phyloP scores from a whole-genome alignment of 2,888 invertebrate genomes.

The Bombylius major region DNA sequence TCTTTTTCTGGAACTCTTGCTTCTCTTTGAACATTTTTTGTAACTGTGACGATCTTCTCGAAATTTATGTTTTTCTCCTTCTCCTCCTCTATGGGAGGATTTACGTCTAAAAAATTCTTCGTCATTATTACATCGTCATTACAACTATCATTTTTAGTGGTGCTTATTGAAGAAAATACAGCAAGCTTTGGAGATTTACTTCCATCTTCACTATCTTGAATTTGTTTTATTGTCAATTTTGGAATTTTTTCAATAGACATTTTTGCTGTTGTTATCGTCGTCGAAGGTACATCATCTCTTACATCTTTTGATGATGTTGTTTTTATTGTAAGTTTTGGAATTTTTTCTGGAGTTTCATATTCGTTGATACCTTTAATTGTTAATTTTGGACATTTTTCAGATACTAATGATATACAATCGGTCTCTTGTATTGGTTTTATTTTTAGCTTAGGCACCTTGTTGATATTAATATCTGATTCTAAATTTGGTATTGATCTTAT shows the following conservation, averaged over 20 bases:
- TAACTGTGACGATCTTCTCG: background rate
- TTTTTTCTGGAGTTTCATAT: conserved; percentile 3
- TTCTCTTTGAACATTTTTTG: background rate
- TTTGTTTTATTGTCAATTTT: conserved; percentile 38
- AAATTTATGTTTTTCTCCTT: background rate
- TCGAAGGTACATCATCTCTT: background rate
- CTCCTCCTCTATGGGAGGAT: background rate
- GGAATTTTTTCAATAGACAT: conserved; percentile 38
- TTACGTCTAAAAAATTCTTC: background rate
- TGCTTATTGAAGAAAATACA: background rate
- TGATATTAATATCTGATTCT: conserved; percentile 25
- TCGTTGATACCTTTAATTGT: background rate
- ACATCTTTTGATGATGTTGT: conserved; percentile 1
- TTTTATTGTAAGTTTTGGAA: conserved; percentile 9
- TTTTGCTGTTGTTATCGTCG: conserved; percentile 15
- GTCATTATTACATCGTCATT: background rate
- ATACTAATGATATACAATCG: conserved; percentile 16
- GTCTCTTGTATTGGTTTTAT: conserved; percentile 36
- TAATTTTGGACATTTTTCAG: conserved; percentile 20
- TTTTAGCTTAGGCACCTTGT: conserved; percentile 31
- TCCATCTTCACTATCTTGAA: conserved; percentile 28
- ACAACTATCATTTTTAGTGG: no score
- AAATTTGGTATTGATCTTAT: conserved; percentile 19
- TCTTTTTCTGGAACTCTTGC: background rate
- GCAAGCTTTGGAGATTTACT: conserved; percentile 34